Conservation (phyloP, 2,888 invertebrate genomes). For the Malacosoma neustria region DNA sequence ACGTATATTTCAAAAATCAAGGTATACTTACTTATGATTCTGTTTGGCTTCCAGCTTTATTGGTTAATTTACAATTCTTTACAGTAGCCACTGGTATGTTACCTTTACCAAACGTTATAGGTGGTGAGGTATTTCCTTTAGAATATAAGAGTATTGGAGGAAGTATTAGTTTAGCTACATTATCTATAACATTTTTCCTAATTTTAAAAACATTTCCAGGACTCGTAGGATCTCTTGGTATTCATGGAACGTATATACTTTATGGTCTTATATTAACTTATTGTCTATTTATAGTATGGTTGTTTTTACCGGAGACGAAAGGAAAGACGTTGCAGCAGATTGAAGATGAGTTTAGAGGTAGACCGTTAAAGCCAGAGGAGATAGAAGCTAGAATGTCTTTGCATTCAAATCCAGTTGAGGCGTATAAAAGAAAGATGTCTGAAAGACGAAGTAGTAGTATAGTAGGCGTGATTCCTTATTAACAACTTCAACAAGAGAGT, state of each 20-base stretch:
- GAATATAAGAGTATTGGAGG: slow-evolving; percentile 75
- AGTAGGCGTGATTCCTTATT: slow-evolving; percentile 4
- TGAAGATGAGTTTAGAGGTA: slow-evolving; percentile 66
- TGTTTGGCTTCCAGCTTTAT: slow-evolving; percentile 52
- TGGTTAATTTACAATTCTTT: slow-evolving; percentile 68
- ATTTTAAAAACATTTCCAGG: slow-evolving; percentile 76
- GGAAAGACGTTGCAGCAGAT: slow-evolving; percentile 78
- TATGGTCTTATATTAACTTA: slow-evolving; percentile 68
- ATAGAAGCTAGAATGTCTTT: slow-evolving; percentile 24
- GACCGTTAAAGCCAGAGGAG: slow-evolving; percentile 18
- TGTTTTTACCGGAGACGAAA: slow-evolving; percentile 77
- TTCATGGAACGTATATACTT: slow-evolving; percentile 70
- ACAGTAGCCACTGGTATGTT: slow-evolving; percentile 74
- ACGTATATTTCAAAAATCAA: slow-evolving; percentile 34
- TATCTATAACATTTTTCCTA: slow-evolving; percentile 72
- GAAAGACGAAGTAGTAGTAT: slow-evolving; percentile 21
- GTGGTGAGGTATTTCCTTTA: slow-evolving; percentile 79
- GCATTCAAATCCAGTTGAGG: slow-evolving; percentile 22
- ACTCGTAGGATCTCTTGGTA: slow-evolving; percentile 58
- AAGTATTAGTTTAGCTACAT: slow-evolving; percentile 71
- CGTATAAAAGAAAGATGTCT: slow-evolving; percentile 30
- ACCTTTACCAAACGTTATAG: slow-evolving; percentile 79
- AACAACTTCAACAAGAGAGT: too few relatives aligned
- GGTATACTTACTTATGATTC: slow-evolving; percentile 27
- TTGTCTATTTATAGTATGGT: slow-evolving; percentile 65